phyloP scores from a whole-genome alignment of 2,797 vertebrate species.

The Cyclopterus lumpus region DNA sequence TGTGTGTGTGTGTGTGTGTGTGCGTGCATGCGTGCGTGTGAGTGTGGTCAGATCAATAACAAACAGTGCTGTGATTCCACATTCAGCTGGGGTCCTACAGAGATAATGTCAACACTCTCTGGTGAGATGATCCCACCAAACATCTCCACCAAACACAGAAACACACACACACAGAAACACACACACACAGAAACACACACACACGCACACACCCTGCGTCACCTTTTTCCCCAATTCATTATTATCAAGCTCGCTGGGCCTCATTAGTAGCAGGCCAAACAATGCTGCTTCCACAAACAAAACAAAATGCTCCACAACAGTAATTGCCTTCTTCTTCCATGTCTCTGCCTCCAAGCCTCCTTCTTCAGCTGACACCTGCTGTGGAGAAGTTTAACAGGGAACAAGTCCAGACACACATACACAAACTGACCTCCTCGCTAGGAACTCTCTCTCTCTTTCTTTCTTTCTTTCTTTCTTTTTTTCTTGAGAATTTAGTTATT shows the following conservation, averaged over 20 bases:
- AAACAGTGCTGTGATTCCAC: conserved; percentile 67
- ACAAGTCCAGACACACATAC: conserved; percentile 47
- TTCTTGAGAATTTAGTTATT: background rate
- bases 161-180: conserved; percentile 24
- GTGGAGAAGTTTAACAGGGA: conserved; percentile 70
- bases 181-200: conserved; percentile 27
- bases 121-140: conserved; percentile 60
- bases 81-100: conserved; percentile 70
- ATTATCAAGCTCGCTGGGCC: conserved; percentile 78
- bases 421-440: conserved; percentile 7
- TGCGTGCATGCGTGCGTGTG: conserved; percentile 8
- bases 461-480: conserved; percentile 17
- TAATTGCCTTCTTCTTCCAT: conserved; percentile 76
- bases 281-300: conserved; percentile 75
- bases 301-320: conserved; percentile 74
- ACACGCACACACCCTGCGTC: conserved; percentile 30
- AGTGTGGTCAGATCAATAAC: conserved; percentile 66
- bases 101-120: conserved; percentile 76
- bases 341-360: conserved; percentile 63
- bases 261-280: conserved; percentile 79
- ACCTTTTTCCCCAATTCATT: conserved; percentile 77
- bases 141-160: conserved; percentile 12
- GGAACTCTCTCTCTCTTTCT: conserved; percentile 1
- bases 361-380: conserved; percentile 75
- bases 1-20: background rate